phyloP scores from a whole-genome alignment of 2,113 vertebrate genomes.

The Pseudorasbora parva region DNA sequence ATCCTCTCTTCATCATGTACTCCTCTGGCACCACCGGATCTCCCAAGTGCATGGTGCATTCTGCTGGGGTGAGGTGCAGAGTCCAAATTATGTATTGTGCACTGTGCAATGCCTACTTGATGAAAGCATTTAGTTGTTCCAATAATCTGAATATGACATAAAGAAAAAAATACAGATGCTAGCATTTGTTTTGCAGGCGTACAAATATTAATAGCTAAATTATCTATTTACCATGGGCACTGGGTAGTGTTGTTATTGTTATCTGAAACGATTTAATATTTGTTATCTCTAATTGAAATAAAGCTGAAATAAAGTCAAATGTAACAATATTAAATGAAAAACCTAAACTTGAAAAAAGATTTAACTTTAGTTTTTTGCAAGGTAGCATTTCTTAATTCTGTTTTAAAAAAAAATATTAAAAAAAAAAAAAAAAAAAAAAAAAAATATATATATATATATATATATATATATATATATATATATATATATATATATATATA shows the following conservation, averaged over 20 bases:
- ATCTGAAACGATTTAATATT: not conserved
- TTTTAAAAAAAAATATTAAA: too few species aligned
- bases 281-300: not conserved
- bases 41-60: conserved; percentile 98
- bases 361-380: too few species aligned
- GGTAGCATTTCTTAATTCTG: too few species aligned
- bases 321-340: not conserved
- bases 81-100: not conserved
- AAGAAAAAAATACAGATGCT: not conserved
- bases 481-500: too few species aligned
- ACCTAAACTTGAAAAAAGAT: too few species aligned
- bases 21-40: conserved; percentile 95
- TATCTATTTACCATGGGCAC: not conserved
- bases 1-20: conserved; percentile 95
- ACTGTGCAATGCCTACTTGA: not conserved
- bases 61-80: conserved; percentile 85
- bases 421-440: too few species aligned
- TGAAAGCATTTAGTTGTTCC: not conserved
- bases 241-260: not conserved
- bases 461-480: too few species aligned
- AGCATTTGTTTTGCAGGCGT: not conserved
- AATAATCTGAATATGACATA: not conserved
- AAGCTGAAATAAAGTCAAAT: not conserved
- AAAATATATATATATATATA: too few species aligned
- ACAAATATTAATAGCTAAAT: not conserved